Percentiles rank a stretch among this genome's conserved stretches.
These are phyloP conservation scores for Cirrhinus mrigala DNA, from an alignment of 2,797 vertebrate genomes.

Conservation along the genomic window DNA sequence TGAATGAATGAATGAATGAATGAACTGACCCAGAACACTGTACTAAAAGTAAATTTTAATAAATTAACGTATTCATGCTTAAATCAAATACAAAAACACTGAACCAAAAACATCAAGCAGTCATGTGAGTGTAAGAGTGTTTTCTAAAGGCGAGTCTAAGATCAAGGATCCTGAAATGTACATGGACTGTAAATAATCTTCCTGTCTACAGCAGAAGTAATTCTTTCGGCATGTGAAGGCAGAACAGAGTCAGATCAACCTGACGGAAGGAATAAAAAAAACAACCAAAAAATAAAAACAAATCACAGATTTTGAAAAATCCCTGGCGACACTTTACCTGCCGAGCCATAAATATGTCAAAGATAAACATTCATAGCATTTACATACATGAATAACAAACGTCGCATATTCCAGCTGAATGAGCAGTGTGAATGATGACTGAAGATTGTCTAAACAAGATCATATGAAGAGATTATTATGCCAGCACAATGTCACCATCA, in stretches of 20 bases:
- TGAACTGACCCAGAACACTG: constrained; percentile 59
- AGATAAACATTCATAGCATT: constrained; percentile 20
- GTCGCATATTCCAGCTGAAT: neutral
- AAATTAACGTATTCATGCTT: constrained; percentile 96
- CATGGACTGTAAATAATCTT: constrained; percentile 69
- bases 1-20: constrained; percentile 13
- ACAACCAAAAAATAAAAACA: constrained; percentile 50
- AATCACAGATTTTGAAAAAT: constrained; percentile 71
- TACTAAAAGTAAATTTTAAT: constrained; percentile 94
- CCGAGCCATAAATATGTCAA: constrained; percentile 7
- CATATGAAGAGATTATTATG: neutral
- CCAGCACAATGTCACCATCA: constrained; percentile 32
- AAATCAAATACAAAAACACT: constrained; percentile 85
- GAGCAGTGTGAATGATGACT: neutral
- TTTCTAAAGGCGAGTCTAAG: constrained; percentile 78
- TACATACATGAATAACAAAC: neutral
- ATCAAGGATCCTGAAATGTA: constrained; percentile 78
- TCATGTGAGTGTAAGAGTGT: constrained; percentile 80
- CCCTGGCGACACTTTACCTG: constrained; percentile 50
- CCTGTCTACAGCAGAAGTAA: constrained; percentile 74
- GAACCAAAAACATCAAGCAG: constrained; percentile 81
- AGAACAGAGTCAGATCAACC: constrained; percentile 75
- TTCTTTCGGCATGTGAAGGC: constrained; percentile 73
- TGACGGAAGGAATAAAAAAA: constrained; percentile 57
- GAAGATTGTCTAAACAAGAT: constrained; percentile 9